Conservation (phyloP, 2,888 invertebrate genomes). For the Embidobia sp. region DNA sequence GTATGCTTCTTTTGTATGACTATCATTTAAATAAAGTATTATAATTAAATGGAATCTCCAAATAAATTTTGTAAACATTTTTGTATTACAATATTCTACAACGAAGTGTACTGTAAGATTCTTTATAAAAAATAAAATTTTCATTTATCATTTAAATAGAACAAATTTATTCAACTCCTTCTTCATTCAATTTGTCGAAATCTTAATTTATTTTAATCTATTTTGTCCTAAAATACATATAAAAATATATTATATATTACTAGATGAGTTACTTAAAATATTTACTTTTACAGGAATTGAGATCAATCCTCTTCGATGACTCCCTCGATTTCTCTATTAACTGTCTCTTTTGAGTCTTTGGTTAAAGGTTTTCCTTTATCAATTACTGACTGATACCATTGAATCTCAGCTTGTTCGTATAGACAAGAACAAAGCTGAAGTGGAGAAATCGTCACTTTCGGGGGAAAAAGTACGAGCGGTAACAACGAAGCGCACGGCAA, state of each 20-base stretch:
- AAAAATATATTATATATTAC: conserved; percentile 13
- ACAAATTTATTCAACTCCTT: not conserved
- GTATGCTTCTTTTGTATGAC: too few relatives aligned
- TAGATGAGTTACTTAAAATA: not conserved
- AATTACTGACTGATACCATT: conserved; percentile 75
- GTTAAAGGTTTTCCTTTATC: conserved; percentile 65
- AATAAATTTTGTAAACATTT: not conserved
- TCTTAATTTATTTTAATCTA: not conserved
- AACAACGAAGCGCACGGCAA: too few relatives aligned
- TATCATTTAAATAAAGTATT: too few relatives aligned
- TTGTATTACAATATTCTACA: conserved; percentile 12
- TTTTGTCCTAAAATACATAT: not conserved
- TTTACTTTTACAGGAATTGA: not conserved
- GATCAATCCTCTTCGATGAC: conserved; percentile 50
- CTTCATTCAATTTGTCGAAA: not conserved
- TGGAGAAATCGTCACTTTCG: too few relatives aligned
- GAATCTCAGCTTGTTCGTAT: conserved; percentile 73
- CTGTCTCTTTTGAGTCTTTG: conserved; percentile 42
- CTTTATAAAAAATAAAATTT: conserved; percentile 26
- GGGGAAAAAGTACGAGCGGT: too few relatives aligned
- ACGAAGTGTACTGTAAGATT: conserved; percentile 24
- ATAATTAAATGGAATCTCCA: too few relatives aligned
- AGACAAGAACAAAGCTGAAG: too few relatives aligned
- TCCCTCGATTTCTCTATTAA: conserved; percentile 66
- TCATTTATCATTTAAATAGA: not conserved